phyloP scores from a whole-genome alignment of 2,113 vertebrate species.

The Sus scrofa region T2T-Sscrofa CM000827.6:54980501-54981000 shows the following conservation, averaged over 20 bases:
- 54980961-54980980: neutral
- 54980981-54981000: neutral
- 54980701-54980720: neutral
- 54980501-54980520: neutral
- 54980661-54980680: neutral
- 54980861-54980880: neutral
- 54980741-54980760: accelerated
- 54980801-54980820: neutral
- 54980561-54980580: accelerated
- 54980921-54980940: neutral
- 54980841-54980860: neutral
- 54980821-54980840: neutral
- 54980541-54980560: neutral
- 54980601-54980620: neutral
- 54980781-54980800: neutral
- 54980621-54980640: neutral
- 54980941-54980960: neutral
- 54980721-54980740: neutral
- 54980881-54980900: neutral
- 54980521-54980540: neutral
- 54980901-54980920: neutral
- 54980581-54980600: neutral
- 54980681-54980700: neutral
- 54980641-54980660: neutral
- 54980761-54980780: neutral